Base-by-base conservation (phyloP, 2,113 vertebrate genomes). In the Sarotherodon lohbergeri region DNA sequence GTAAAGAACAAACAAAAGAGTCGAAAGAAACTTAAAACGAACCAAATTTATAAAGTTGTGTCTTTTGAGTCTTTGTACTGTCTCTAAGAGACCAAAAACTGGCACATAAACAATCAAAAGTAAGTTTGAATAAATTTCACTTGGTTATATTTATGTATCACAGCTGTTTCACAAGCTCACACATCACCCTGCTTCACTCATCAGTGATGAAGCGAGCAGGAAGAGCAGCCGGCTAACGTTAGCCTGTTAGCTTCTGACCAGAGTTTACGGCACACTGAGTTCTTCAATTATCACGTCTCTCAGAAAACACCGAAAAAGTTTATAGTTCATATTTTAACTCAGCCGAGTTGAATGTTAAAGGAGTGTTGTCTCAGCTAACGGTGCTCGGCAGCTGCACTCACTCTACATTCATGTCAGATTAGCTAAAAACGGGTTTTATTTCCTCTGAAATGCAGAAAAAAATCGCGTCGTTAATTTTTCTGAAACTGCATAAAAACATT, bases 381-480 rank as follows among this genome's bases (percentile, higher is more conserved):
- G 4, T 41, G 36, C 63, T 68, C 63, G 7, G 36, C 34, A 39
- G 34, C 61, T 66, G 11, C 61, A 9, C 56, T n/a, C 32, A 9
- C 56, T n/a, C 32, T 16, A 9, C 39, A 9, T 71, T 16, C 4
- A 43, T 24, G 16, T 8, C 71, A 48, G 14, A 17, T 76, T 76
- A 50, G 24, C 43, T 19, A 5, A 50, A 76, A 76, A 50, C 16
- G 2, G 14, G 2, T 27, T 50, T 48, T 11, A 32, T 5, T 76
- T 76, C 0, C 41, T 48, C 0, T 19, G 1, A 76, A 76, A 29
- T 19, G 14, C 39, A 71, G 24, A 32, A 48, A 76, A 19, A 19
- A 29, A 3, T 0, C 0, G 1, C 9, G 41, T 17, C 71, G 71
- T 48, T 48, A 29, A 17, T 0, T 50, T 73, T 32, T 50, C 0